Evolutionary conservation across 2,888 invertebrate genomes (phyloP).

Genomic region (Cybosia mesomella): DNA sequence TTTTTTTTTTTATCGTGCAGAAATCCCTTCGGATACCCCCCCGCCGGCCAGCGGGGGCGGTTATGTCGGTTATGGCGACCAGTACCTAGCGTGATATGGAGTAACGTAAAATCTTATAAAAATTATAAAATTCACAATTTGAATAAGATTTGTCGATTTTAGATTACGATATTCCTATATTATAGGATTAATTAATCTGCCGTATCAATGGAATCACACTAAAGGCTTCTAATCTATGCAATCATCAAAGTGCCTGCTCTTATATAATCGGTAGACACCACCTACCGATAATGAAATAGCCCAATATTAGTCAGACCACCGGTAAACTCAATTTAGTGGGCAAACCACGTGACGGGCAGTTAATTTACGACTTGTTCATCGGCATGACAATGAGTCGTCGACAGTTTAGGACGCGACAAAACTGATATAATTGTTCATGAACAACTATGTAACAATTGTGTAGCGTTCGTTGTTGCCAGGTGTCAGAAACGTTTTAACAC

Average conservation of each 20-base stretch:
- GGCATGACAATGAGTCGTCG: conserved; percentile 70
- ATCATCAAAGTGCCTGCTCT: conserved; percentile 37
- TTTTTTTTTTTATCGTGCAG: too few relatives aligned
- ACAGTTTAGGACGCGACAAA: conserved; percentile 52
- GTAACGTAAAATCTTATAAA: conserved; percentile 19
- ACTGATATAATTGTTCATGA: conserved; percentile 62
- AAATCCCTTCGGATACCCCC: too few relatives aligned
- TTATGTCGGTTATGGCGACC: conserved; percentile 24
- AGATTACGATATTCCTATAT: neutral
- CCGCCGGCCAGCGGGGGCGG: too few relatives aligned
- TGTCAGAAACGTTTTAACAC: conserved; percentile 51
- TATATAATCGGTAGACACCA: conserved; percentile 3
- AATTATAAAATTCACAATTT: neutral
- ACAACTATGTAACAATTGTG: conserved; percentile 64
- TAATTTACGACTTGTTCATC: conserved; percentile 69
- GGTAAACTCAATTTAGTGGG: conserved; percentile 51
- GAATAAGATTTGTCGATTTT: neutral
- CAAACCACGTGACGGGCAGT: conserved; percentile 62
- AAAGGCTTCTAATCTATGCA: conserved; percentile 28
- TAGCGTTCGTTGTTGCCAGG: conserved; percentile 52
- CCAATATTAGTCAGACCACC: conserved; percentile 56
- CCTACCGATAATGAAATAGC: conserved; percentile 45
- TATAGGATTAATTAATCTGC: conserved; percentile 26
- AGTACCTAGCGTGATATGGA: conserved; percentile 33
- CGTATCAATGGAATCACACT: conserved; percentile 27